Percentiles rank a stretch among this genome's conserved stretches.
Conservation (phyloP, 2,888 invertebrate genomes). For the Drosophila emarginata region DNA sequence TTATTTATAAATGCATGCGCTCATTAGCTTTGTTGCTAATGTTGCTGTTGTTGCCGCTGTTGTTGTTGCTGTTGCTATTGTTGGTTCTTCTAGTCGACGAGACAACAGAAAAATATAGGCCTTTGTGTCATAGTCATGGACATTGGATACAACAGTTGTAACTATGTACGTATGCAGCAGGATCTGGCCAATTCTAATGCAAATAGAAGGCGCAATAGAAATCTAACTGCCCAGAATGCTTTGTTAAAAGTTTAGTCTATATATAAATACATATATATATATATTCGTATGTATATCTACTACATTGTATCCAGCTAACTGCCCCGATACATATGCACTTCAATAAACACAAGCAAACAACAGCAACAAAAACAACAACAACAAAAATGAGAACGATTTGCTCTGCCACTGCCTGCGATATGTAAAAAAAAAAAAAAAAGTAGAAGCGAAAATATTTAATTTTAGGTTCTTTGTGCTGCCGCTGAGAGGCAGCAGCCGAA, state of each 20-base stretch:
- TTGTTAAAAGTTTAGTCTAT: conserved; percentile 29
- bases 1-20: conserved; percentile 75
- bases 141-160: conserved; percentile 8
- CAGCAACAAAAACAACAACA: conserved; percentile 36
- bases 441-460: conserved; percentile 75
- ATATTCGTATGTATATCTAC: not conserved
- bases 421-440: conserved; percentile 58
- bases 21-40: conserved; percentile 58
- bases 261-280: conserved; percentile 5
- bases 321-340: conserved; percentile 27
- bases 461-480: conserved; percentile 73
- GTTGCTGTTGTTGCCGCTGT: conserved; percentile 12
- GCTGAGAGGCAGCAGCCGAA: conserved; percentile 18
- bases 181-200: not conserved
- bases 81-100: conserved; percentile 17
- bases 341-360: conserved; percentile 31
- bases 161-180: not conserved
- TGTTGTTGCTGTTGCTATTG: conserved; percentile 22
- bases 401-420: conserved; percentile 67
- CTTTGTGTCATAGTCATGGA: conserved; percentile 66
- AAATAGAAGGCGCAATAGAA: conserved; percentile 6
- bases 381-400: conserved; percentile 54
- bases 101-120: conserved; percentile 56
- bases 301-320: conserved; percentile 12
- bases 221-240: conserved; percentile 19